Evolutionary conservation across 2,113 vertebrate species (phyloP), one percentile per base, ranked within the genome.

Genomic region (Hyaena hyaena): DNA sequence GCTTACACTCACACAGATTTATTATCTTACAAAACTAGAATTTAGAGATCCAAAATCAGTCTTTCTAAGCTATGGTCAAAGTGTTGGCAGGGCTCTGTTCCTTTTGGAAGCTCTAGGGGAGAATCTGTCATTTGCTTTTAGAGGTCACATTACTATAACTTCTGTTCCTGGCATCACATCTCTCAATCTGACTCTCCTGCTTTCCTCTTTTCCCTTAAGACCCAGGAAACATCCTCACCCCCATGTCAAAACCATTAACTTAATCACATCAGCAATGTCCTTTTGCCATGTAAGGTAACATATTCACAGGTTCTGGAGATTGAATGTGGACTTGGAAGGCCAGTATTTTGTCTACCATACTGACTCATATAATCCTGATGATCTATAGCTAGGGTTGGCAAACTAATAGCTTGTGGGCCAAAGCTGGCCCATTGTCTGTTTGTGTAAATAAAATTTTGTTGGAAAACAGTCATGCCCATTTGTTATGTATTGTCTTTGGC

Each of bases 381-480:
- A 19, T 69, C 81, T 65, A 1, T 71, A 50, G 1, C 4, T 88
- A 19, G 12, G 15, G 2, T 43, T 77, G 26, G n/a, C 33, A 50
- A 77, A 45, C 81, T 35, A 68, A 88, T 28, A 86, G 10, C 26
- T n/a, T 77, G 0, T 84, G 23, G 48, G 11, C 69, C 61, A 73
- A 83, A 85, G 79, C 11, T 93, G 61, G 2, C 16, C 35, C 24
- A 26, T 43, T 86, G 16, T 24, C 58, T 39, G 15, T 61, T 79
- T 93, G 93, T 88, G 4, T 45, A 89, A 89, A 65, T 93, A 63
- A 43, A 58, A 19, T 74, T 93, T 80, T 63, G 68, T 81, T 84
- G 23, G 69, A 95, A 90, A 73, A 92, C 4, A 82, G 9, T 24
- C n/a, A 55, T 53, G 17, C 7, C 10, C 24, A 19, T 55, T 87